phyloP scores from a whole-genome alignment of 2,797 vertebrate species.

The Pterois miles region DNA sequence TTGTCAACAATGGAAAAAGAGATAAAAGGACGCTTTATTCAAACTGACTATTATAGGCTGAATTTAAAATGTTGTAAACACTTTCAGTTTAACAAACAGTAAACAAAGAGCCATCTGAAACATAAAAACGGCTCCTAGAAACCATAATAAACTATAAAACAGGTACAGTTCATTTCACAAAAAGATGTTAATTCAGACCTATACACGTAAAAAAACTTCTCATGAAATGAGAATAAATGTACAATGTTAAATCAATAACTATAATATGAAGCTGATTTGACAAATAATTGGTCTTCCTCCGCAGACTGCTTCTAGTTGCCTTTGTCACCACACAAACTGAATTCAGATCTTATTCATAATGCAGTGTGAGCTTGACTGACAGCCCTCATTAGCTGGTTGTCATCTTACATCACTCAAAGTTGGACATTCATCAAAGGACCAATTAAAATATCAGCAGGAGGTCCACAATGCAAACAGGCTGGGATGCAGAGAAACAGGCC shows the following conservation, averaged over 20 bases:
- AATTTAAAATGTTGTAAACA: background rate
- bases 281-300: background rate
- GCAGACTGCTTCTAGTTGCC: background rate
- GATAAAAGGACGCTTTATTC: background rate
- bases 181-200: background rate
- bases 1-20: background rate
- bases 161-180: background rate
- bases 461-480: background rate
- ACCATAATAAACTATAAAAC: background rate
- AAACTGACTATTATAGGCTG: background rate
- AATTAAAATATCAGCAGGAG: conserved; percentile 38
- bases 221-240: background rate
- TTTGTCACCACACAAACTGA: conserved; percentile 1
- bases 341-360: conserved; percentile 21
- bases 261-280: background rate
- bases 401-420: conserved; percentile 33
- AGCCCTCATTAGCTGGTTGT: conserved; percentile 36
- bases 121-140: background rate
- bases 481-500: background rate
- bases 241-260: background rate
- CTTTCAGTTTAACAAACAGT: background rate
- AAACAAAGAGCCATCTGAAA: background rate
- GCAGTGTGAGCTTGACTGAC: conserved; percentile 42
- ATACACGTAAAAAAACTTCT: too few relatives aligned
- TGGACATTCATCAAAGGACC: conserved; percentile 41